phyloP scores from a whole-genome alignment of 1,140 invertebrate species.

The Lordiphosa mommai region DNA sequence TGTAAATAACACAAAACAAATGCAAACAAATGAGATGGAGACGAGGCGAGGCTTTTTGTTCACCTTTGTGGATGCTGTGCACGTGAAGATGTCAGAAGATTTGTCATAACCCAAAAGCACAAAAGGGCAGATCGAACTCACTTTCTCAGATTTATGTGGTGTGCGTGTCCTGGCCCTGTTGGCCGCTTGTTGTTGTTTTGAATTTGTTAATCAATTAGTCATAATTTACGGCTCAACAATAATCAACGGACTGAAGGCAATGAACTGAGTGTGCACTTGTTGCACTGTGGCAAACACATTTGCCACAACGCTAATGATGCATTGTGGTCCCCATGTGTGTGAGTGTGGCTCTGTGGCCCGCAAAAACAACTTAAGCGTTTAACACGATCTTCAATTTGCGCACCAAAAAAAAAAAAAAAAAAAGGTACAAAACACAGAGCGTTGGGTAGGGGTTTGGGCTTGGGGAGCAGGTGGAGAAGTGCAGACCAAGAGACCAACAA shows the following conservation, averaged over 20 bases:
- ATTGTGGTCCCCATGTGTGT: conserved; percentile 59
- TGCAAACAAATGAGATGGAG: conserved; percentile 32
- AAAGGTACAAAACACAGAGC: conserved; percentile 23
- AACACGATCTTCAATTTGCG: conserved; percentile 78
- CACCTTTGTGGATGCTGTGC: conserved; percentile 59
- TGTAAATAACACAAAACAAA: conserved; percentile 37
- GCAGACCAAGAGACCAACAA: conserved; percentile 12
- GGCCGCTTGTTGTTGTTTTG: conserved; percentile 26
- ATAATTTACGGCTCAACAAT: conserved; percentile 69
- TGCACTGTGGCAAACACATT: conserved; percentile 64
- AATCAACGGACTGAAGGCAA: conserved; percentile 55
- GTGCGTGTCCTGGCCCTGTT: conserved; percentile 52
- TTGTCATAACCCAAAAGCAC: conserved; percentile 32
- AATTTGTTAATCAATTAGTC: conserved; percentile 75
- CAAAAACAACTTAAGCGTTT: conserved; percentile 68
- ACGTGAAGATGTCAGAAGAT: conserved; percentile 44
- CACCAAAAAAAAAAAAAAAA: conserved; percentile 44
- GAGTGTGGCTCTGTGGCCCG: conserved; percentile 19
- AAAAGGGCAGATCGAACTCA: conserved; percentile 43
- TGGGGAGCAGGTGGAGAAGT: conserved; percentile 13
- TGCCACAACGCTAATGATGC: conserved; percentile 71
- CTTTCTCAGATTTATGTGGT: conserved; percentile 39
- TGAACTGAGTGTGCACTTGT: conserved; percentile 69
- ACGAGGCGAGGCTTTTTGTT: conserved; percentile 17
- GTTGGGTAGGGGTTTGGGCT: conserved; percentile 7